phyloP scores from a whole-genome alignment of 2,113 vertebrate genomes.

The Lasiurus borealis region DNA sequence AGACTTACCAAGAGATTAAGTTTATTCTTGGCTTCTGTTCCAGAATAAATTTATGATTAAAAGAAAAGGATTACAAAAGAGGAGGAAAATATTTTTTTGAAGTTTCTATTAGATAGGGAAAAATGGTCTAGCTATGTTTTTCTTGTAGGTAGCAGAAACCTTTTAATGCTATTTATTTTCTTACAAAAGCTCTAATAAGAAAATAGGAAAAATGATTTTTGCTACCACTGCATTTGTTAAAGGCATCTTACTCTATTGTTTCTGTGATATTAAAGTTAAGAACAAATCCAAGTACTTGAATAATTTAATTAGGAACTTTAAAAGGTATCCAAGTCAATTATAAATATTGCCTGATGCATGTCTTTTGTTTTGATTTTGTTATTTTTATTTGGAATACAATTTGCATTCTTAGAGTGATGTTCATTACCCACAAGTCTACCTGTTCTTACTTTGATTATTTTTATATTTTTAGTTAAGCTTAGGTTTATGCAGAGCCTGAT shows the following conservation, averaged over 20 bases:
- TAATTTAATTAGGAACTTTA: conserved; percentile 65
- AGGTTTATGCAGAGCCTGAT: neutral
- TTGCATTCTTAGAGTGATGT: conserved; percentile 61
- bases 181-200: conserved; percentile 61
- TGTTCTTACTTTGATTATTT: conserved; percentile 26
- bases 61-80: neutral
- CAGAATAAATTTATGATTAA: conserved; percentile 75
- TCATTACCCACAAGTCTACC: conserved; percentile 72
- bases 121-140: conserved; percentile 53
- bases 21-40: conserved; percentile 69
- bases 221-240: conserved; percentile 60
- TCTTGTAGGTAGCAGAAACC: conserved; percentile 36
- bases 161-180: conserved; percentile 68
- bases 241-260: conserved; percentile 23
- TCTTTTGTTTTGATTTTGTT: conserved; percentile 57
- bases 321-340: conserved; percentile 63
- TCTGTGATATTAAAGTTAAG: conserved; percentile 4
- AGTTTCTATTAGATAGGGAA: neutral
- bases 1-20: conserved; percentile 73
- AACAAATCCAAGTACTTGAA: conserved; percentile 63
- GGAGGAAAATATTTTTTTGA: conserved; percentile 25
- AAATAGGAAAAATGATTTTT: conserved; percentile 70
- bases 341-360: conserved; percentile 64
- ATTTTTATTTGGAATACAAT: conserved; percentile 57
- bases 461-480: conserved; percentile 13